These are phyloP conservation scores for Drosophila dives DNA, from an alignment of 2,888 invertebrate species.

Conservation along the genomic window DNA sequence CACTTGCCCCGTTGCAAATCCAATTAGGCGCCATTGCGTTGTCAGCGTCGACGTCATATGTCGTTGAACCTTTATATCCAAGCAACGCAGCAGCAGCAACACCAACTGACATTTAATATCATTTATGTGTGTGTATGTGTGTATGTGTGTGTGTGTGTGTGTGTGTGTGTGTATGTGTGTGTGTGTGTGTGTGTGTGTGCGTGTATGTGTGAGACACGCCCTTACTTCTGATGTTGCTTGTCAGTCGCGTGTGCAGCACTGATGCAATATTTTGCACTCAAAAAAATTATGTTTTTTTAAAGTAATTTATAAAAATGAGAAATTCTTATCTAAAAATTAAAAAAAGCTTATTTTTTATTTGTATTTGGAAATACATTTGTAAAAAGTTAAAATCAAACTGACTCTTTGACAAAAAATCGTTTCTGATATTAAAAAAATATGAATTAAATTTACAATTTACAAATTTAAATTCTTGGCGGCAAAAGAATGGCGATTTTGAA, in stretches of 20 bases:
- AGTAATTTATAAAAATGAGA: background rate
- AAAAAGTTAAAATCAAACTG: background rate
- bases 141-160: constrained; percentile 14
- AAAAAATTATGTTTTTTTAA: background rate
- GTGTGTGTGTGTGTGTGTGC: constrained; percentile 7
- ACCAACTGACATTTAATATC: constrained; percentile 69
- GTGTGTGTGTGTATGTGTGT: constrained; percentile 18
- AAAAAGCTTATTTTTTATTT: background rate
- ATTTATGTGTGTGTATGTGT: constrained; percentile 44
- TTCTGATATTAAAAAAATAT: background rate
- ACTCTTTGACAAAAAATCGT: background rate
- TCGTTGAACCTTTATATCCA: constrained; percentile 68
- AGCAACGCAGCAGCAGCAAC: constrained; percentile 11
- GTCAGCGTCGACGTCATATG: constrained; percentile 60
- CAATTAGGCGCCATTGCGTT: constrained; percentile 71
- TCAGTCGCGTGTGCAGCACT: constrained; percentile 21
- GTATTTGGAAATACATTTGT: background rate
- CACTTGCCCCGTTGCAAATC: constrained; percentile 66
- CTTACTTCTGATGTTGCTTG: constrained; percentile 18
- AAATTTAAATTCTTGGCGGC: no score
- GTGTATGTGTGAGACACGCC: constrained; percentile 18
- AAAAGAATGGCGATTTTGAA: background rate
- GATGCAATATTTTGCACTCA: constrained; percentile 7
- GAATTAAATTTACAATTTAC: background rate
- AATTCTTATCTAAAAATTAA: background rate